Conservation (phyloP, 2,797 vertebrate genomes). For the Salarias fasciatus region DNA sequence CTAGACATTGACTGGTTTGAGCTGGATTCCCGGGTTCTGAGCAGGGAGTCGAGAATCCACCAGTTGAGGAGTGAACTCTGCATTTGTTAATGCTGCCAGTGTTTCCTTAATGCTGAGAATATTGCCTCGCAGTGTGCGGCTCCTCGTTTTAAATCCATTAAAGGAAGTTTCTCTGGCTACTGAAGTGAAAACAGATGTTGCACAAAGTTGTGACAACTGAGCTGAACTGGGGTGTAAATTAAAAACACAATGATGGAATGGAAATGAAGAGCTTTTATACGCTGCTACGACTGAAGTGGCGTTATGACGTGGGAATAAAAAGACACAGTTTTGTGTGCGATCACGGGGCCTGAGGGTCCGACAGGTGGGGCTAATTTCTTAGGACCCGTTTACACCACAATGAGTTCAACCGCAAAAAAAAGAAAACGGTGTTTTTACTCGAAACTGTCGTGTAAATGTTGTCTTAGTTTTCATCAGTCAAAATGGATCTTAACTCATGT, state of each 20-base stretch:
- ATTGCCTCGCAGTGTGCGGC: constrained; percentile 24
- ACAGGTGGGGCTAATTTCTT: too few relatives aligned
- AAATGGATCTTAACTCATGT: too few relatives aligned
- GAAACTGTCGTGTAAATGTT: too few relatives aligned
- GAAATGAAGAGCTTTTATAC: constrained; percentile 33
- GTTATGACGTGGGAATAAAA: constrained; percentile 16
- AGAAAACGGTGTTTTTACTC: too few relatives aligned
- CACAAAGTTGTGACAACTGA: constrained; percentile 28
- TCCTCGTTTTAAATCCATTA: constrained; percentile 33
- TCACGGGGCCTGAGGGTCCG: neutral
- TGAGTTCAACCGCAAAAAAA: too few relatives aligned
- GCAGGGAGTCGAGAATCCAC: constrained; percentile 11
- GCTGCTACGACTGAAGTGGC: constrained; percentile 9
- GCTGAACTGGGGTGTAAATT: constrained; percentile 14
- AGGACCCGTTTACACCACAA: too few relatives aligned
- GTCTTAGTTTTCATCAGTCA: too few relatives aligned
- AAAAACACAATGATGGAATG: constrained; percentile 40
- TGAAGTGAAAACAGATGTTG: constrained; percentile 67
- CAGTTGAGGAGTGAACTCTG: constrained; percentile 39
- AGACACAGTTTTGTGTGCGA: constrained; percentile 1
- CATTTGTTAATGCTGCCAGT: neutral
- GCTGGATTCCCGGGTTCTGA: neutral
- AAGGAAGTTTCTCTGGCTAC: constrained; percentile 41
- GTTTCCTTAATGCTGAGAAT: constrained; percentile 35
- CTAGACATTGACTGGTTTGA: neutral